phyloP scores from a whole-genome alignment of 2,797 vertebrate species.

The Aeoliscus strigatus region DNA sequence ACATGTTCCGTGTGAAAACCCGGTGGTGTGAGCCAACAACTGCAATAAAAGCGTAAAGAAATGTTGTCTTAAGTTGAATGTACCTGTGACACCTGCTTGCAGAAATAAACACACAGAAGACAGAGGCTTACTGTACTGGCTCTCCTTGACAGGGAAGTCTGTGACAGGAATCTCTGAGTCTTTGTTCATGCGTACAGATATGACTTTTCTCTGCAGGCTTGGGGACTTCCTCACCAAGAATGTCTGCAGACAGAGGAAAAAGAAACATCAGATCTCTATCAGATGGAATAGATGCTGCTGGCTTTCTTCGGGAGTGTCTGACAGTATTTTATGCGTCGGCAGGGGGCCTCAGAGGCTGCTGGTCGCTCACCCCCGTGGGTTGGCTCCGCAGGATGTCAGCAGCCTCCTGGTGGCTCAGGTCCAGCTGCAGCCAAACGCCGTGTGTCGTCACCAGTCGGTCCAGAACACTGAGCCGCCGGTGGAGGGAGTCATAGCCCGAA shows the following conservation, averaged over 20 bases:
- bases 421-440: slow-evolving; percentile 87
- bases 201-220: slow-evolving; percentile 86
- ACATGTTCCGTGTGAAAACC: too few relatives aligned
- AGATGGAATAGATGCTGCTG: too few relatives aligned
- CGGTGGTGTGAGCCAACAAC: too few relatives aligned
- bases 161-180: slow-evolving; percentile 71
- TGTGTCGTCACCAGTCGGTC: slow-evolving; percentile 89
- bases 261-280: too few relatives aligned
- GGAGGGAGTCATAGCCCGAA: slow-evolving; percentile 89
- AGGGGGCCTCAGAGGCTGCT: too few relatives aligned
- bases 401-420: slow-evolving; percentile 79
- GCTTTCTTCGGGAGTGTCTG: too few relatives aligned
- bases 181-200: slow-evolving; percentile 81
- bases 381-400: slow-evolving; percentile 75
- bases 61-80: too few relatives aligned
- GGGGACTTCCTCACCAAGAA: slow-evolving; percentile 87
- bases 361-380: slow-evolving; percentile 80
- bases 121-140: slow-evolving; percentile 83
- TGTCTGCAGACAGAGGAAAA: slow-evolving; percentile 61
- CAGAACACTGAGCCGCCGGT: slow-evolving; percentile 83
- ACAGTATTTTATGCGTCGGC: too few relatives aligned
- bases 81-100: neutral
- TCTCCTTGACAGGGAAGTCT: slow-evolving; percentile 88
- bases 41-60: too few relatives aligned
- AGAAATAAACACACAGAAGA: neutral